Evolutionary conservation across 2,797 vertebrate genomes (phyloP).

Genomic region (Schizopygopsis pylzovi): DNA sequence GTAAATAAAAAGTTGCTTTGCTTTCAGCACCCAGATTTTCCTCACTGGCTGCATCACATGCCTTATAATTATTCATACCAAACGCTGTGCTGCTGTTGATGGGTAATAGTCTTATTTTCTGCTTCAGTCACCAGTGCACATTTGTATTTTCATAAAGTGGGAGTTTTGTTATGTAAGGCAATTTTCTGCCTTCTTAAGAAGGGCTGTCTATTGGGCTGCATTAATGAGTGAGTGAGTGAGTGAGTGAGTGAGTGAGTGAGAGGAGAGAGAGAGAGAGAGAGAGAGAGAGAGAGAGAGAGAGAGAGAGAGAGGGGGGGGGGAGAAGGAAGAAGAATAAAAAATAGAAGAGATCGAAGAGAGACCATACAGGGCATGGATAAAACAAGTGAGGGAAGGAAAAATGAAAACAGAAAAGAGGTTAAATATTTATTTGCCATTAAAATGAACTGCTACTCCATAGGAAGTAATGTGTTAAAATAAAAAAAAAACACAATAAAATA

Average conservation of each 20-base stretch:
- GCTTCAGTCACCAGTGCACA: slow-evolving; percentile 99
- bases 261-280: slow-evolving; percentile 39
- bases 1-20: slow-evolving; percentile 79
- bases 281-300: slow-evolving; percentile 51
- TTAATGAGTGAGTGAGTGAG: slow-evolving; percentile 81
- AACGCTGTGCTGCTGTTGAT: slow-evolving; percentile 92
- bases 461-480: slow-evolving; percentile 45
- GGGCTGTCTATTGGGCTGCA: slow-evolving; percentile 71
- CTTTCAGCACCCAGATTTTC: slow-evolving; percentile 81
- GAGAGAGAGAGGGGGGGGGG: slow-evolving; percentile 30
- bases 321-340: background rate
- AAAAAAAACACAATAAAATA: background rate
- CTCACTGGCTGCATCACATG: slow-evolving; percentile 75
- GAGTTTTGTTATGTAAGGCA: slow-evolving; percentile 84
- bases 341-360: background rate
- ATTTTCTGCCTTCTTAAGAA: slow-evolving; percentile 88
- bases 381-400: background rate
- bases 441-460: background rate
- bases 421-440: background rate
- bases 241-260: slow-evolving; percentile 47
- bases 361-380: slow-evolving; percentile 17
- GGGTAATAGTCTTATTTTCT: slow-evolving; percentile 99
- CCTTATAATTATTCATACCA: slow-evolving; percentile 87
- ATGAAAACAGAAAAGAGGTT: background rate
- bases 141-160: slow-evolving; percentile 88